Percentiles rank a stretch among this genome's conserved stretches.
Conservation (phyloP, 2,888 invertebrate species). For the Macroteleia sp. region DNA sequence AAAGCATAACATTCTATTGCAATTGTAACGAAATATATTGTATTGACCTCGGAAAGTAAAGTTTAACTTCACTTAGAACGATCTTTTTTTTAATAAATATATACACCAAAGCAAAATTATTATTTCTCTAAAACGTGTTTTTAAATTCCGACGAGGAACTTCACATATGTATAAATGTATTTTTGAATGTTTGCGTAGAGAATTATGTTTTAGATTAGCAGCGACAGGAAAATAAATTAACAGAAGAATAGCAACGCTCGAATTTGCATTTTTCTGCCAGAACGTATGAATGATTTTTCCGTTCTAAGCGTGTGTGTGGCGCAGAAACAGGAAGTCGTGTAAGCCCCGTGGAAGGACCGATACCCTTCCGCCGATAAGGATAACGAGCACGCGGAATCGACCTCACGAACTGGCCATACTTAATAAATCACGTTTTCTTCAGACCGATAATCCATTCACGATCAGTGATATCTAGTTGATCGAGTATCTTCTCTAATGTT, state of each 20-base stretch:
- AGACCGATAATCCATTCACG: conserved; percentile 72
- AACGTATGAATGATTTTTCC: conserved; percentile 15
- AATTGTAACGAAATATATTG: too few species aligned
- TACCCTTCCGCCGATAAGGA: conserved; percentile 77
- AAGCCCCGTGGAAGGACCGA: conserved; percentile 63
- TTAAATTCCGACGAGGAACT: too few species aligned
- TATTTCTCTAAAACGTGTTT: too few species aligned
- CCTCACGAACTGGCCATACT: conserved; percentile 70
- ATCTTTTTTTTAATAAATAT: too few species aligned
- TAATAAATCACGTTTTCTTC: conserved; percentile 79
- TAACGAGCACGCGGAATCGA: conserved; percentile 71
- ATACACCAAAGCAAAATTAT: too few species aligned
- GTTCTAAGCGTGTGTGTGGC: conserved; percentile 21
- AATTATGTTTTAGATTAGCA: too few species aligned
- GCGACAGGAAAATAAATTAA: too few species aligned
- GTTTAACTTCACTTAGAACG: too few species aligned
- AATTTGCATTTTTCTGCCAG: conserved; percentile 20
- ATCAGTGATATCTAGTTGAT: conserved; percentile 69
- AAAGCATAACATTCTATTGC: too few species aligned
- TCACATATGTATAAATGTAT: too few species aligned
- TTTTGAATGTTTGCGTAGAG: too few species aligned
- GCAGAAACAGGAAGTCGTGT: conserved; percentile 61
- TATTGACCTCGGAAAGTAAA: too few species aligned
- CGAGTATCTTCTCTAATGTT: conserved; percentile 47
- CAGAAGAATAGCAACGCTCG: neutral